Evolutionary conservation across 2,888 invertebrate species (phyloP).

Genomic region (Drosophila basisetae): DNA sequence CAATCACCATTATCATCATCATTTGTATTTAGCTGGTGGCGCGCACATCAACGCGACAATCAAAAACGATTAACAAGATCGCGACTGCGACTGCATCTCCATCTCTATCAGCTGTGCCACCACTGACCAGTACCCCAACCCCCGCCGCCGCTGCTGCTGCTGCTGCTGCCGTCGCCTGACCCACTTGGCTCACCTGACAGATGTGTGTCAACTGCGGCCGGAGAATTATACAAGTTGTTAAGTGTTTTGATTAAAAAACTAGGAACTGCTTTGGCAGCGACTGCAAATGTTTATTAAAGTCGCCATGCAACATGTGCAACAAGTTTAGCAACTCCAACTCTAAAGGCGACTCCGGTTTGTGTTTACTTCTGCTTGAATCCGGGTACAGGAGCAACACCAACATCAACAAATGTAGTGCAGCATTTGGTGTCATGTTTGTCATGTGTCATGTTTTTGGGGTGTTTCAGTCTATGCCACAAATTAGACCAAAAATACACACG

Average conservation of each 20-base stretch:
- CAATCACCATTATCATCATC: slow-evolving; percentile 60
- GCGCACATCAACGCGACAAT: slow-evolving; percentile 73
- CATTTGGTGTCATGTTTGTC: slow-evolving; percentile 62
- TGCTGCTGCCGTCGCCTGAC: slow-evolving; percentile 58
- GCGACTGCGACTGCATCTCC: slow-evolving; percentile 35
- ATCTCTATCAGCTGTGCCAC: slow-evolving; percentile 13
- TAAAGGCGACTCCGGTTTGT: slow-evolving; percentile 64
- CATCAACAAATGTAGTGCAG: slow-evolving; percentile 66
- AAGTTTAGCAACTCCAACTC: slow-evolving; percentile 68
- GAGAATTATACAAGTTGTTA: slow-evolving; percentile 79
- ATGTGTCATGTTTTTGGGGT: slow-evolving; percentile 57
- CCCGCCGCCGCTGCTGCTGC: neutral
- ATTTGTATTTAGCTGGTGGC: slow-evolving; percentile 55
- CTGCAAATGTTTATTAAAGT: slow-evolving; percentile 57
- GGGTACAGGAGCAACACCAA: slow-evolving; percentile 62
- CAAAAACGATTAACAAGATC: slow-evolving; percentile 79
- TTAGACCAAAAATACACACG: slow-evolving; percentile 14
- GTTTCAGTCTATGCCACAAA: slow-evolving; percentile 37
- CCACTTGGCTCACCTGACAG: slow-evolving; percentile 72
- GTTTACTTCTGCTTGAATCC: slow-evolving; percentile 52
- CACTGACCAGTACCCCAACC: neutral
- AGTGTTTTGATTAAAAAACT: slow-evolving; percentile 74
- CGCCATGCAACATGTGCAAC: slow-evolving; percentile 70
- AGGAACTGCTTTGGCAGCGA: slow-evolving; percentile 47
- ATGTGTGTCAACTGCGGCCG: slow-evolving; percentile 76